Evolutionary conservation across 37 sponge, comb jelly and placozoan genomes (phyloP).

Genomic region (Corticium candelabrum): DNA sequence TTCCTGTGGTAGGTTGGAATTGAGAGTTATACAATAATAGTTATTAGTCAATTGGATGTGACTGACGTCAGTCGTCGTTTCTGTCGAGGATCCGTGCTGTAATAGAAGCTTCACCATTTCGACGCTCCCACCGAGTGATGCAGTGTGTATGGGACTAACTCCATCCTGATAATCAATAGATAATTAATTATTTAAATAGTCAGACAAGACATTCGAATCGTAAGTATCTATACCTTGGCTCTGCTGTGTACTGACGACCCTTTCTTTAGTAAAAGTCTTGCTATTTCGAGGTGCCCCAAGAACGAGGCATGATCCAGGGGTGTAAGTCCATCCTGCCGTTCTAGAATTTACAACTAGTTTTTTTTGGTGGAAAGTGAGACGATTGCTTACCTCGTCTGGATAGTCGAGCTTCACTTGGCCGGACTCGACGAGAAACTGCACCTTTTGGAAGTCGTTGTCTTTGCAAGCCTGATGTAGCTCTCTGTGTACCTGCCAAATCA

Average conservation of each 20-base stretch:
- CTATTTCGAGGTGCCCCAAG: constrained; percentile 16
- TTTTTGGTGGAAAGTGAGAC: not conserved
- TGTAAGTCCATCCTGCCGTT: constrained; percentile 24
- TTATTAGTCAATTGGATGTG: not conserved
- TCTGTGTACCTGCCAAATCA: not conserved
- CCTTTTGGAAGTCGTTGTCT: not conserved
- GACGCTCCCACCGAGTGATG: constrained; percentile 27
- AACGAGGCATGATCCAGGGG: constrained; percentile 29
- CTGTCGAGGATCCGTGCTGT: constrained; percentile 8
- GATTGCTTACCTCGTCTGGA: not conserved
- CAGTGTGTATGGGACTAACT: constrained; percentile 24
- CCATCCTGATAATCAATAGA: constrained; percentile 24
- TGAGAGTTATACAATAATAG: not conserved
- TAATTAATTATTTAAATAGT: no score
- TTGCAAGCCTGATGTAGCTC: constrained; percentile 11
- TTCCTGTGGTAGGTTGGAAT: constrained; percentile 11
- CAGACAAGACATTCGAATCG: no score
- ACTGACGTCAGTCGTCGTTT: not conserved
- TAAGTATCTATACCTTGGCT: constrained; percentile 21
- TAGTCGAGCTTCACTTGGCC: not conserved
- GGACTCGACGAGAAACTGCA: not conserved
- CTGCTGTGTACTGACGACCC: not conserved
- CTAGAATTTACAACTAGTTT: no score
- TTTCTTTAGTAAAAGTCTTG: constrained; percentile 3
- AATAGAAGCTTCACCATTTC: constrained; percentile 14